Evolutionary conservation across 1,140 invertebrate genomes (phyloP).

Genomic region (Andricus grossulariae): DNA sequence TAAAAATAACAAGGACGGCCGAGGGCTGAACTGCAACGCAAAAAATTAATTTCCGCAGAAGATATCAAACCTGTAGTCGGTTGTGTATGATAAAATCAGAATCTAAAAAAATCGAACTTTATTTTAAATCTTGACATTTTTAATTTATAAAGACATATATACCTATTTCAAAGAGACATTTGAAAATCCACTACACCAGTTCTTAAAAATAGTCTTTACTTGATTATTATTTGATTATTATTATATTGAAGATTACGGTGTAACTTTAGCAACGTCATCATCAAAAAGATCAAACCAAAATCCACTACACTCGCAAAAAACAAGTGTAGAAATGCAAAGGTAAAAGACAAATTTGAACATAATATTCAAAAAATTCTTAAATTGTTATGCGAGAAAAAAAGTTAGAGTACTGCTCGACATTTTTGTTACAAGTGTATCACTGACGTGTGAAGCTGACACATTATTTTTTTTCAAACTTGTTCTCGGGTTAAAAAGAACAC

Average conservation of each 20-base stretch:
- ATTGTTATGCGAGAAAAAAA: background rate
- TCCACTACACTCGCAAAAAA: background rate
- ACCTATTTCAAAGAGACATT: background rate
- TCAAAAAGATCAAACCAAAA: background rate
- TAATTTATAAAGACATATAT: background rate
- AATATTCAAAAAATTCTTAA: background rate
- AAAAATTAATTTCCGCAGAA: no score
- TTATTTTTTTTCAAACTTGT: no score
- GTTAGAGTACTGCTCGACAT: background rate
- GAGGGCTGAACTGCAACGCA: no score
- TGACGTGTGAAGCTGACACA: background rate
- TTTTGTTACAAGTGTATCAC: background rate
- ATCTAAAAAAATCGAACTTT: no score
- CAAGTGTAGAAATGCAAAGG: background rate
- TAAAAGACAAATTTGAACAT: background rate
- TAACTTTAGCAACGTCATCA: background rate
- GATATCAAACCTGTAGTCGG: no score
- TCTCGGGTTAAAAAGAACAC: no score
- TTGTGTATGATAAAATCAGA: no score
- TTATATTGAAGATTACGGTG: background rate
- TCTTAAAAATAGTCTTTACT: background rate
- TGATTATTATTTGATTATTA: no score
- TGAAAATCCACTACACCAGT: background rate
- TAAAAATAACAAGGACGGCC: no score
- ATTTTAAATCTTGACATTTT: background rate